Base-by-base conservation (phyloP, 2,113 vertebrate genomes). In the Elachura formosa region DNA sequence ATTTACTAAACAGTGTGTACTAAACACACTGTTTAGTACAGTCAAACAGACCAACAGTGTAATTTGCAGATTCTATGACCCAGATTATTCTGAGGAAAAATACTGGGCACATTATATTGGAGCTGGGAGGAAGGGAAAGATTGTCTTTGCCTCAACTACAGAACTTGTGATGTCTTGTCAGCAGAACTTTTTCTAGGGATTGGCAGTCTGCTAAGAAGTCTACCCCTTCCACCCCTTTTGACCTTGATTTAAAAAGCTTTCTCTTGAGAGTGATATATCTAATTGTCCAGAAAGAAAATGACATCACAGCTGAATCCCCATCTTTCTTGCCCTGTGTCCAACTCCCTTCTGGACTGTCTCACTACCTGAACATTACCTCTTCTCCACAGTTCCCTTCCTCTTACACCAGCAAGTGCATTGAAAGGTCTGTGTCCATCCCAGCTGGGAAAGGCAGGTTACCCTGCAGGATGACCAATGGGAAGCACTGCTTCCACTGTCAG, bases 221-320 rank as follows among this genome's bases (percentile, higher is more conserved):
- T 58, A 61, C n/a, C n/a, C n/a, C n/a, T n/a, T 56, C 58, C 76
- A 26, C 8, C 36, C 43, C 45, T 89, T 88, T 80, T 80, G 58
- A 76, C 73, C 87, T 86, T 0, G 1, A 29, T 91, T 64, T 89
- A 52, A 80, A 80, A 84, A 24, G 12, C 31, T 90, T 91, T 56
- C 11, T 48, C 76, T 69, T 61, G 31, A 84, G 31, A 89, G 8
- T 10, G 24, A 28, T 73, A n/a, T 4, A 4, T 55, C 76, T 68
- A 55, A 73, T 43, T 80, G 36, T 40, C 54, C 63, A 77, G 40
- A 64, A 86, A 61, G 45, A 84, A 80, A 84, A 83, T 36, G 2
- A 7, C 54, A 56, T 40, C 0, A 5, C 0, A 0, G 40, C 21
- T 68, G 31, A 68, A 73, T 40, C 25, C 11, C 14, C 63, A 31